These are phyloP conservation scores for Drosophila guanche DNA, from an alignment of 1,140 invertebrate species.

Conservation along the genomic window DNA sequence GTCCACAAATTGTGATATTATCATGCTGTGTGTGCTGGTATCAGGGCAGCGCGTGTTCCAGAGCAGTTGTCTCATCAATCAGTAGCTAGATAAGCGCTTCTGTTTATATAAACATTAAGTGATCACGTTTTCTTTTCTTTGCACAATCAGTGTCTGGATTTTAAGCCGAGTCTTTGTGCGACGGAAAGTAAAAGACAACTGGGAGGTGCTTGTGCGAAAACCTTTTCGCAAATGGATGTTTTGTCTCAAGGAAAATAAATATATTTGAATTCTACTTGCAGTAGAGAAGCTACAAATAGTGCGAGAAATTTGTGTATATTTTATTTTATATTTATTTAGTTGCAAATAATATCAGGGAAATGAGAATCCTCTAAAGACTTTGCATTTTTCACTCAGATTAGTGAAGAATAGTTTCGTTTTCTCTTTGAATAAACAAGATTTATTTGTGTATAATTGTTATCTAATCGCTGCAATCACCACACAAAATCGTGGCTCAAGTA, in stretches of 20 bases:
- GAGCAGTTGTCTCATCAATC: slow-evolving; percentile 42
- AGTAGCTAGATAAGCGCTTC: slow-evolving; percentile 17
- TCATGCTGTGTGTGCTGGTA: slow-evolving; percentile 6
- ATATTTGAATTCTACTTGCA: too few species aligned
- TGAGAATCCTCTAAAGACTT: too few species aligned
- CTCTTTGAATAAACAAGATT: too few species aligned
- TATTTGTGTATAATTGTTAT: too few species aligned
- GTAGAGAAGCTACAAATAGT: too few species aligned
- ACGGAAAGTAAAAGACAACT: not conserved
- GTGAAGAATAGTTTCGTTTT: slow-evolving; percentile 1
- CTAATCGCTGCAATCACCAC: not conserved
- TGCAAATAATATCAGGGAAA: too few species aligned
- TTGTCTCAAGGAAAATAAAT: too few species aligned
- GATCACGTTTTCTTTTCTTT: slow-evolving; percentile 42
- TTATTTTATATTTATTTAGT: too few species aligned
- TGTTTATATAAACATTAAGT: slow-evolving; percentile 40
- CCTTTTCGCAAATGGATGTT: too few species aligned
- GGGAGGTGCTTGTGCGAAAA: not conserved
- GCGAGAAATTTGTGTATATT: too few species aligned
- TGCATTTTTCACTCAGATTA: not conserved
- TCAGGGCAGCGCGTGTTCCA: slow-evolving; percentile 35
- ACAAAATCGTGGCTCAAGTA: not conserved
- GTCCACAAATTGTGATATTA: slow-evolving; percentile 36
- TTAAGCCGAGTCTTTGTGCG: slow-evolving; percentile 25
- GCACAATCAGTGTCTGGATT: slow-evolving; percentile 39